Evolutionary conservation across 2,113 vertebrate genomes (phyloP), one percentile per base, ranked within the genome.

Genomic region (Eolophus roseicapilla): DNA sequence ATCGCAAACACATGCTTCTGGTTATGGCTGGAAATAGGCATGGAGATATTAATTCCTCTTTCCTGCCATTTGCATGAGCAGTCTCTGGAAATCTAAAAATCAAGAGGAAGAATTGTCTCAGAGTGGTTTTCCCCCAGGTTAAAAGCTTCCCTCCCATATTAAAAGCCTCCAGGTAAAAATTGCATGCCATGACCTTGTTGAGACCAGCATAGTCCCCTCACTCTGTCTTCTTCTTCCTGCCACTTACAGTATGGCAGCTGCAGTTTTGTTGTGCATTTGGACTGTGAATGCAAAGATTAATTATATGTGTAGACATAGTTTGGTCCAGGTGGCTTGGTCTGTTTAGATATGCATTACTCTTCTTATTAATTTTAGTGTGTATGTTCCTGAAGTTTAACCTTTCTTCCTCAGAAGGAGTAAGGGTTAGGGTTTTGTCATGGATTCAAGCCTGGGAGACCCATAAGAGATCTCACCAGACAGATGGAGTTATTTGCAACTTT

Each of bases 181-280:
- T 46, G 5, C 27, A 13, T 52, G 47, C 31, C 21, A 21, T n/a
- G 73, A 46, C 17, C 53, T 69, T 63, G 11, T 17, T 25, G 18
- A 65, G 17, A 13, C 23, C 33, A 81, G 25, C 14, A 13, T 17
- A 62, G 29, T 17, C 25, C 13, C 11, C 31, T 17, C 5, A 15
- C 2, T 14, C 10, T 41, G 28, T 55, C 35, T 57, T 65, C 53
- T 62, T 11, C n/a, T 69, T 53, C 0, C 0, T 60, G 63, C 10
- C 21, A 44, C 10, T 53, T 70, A 37, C 49, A 37, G 8, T 6
- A 25, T 0, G 1, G 11, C 65, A 84, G 46, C 35, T 70, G 35
- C 31, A 77, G 10, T 23, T 84, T 47, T 37, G 25, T 49, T 24
- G 33, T 35, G 20, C 12, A 24, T 8, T 27, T 47, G 20, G 13